Evolutionary conservation across 2,113 vertebrate genomes (phyloP).

Genomic region (Onychostoma macrolepis): DNA sequence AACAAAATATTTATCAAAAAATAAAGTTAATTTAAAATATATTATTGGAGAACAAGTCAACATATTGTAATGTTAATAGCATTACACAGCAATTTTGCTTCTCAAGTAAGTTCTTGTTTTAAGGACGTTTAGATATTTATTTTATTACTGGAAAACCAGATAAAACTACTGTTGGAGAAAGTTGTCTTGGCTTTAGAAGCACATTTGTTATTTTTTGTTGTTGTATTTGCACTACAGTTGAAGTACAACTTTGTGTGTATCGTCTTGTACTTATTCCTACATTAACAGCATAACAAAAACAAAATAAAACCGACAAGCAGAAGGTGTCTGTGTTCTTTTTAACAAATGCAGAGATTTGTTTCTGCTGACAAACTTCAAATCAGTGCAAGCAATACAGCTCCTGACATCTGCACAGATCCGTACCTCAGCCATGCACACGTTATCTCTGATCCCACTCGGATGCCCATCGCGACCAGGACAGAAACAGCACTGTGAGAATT

Average conservation of each 20-base stretch:
- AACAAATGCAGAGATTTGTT: neutral
- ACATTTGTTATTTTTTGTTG: neutral
- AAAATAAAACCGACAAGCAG: neutral
- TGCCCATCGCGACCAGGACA: neutral
- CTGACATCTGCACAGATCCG: neutral
- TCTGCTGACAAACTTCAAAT: neutral
- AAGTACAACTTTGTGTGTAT: neutral
- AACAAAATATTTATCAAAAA: neutral
- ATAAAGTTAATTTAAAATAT: neutral
- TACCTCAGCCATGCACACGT: neutral
- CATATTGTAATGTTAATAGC: neutral
- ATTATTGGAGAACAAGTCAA: neutral
- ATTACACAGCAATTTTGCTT: neutral
- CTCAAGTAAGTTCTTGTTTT: neutral
- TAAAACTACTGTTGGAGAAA: neutral
- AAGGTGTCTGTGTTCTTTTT: neutral
- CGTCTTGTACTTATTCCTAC: neutral
- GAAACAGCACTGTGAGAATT: slow-evolving; percentile 1
- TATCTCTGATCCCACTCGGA: slow-evolving; percentile 7
- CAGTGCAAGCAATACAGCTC: neutral
- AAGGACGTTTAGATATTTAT: neutral
- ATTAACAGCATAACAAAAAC: neutral
- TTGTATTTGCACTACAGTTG: slow-evolving; percentile 11
- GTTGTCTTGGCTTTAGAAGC: neutral
- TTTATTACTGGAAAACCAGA: neutral